Evolutionary conservation across 2,797 vertebrate genomes (phyloP), one percentile per base, ranked within the genome.

Genomic region (Lutjanus campechanus): DNA sequence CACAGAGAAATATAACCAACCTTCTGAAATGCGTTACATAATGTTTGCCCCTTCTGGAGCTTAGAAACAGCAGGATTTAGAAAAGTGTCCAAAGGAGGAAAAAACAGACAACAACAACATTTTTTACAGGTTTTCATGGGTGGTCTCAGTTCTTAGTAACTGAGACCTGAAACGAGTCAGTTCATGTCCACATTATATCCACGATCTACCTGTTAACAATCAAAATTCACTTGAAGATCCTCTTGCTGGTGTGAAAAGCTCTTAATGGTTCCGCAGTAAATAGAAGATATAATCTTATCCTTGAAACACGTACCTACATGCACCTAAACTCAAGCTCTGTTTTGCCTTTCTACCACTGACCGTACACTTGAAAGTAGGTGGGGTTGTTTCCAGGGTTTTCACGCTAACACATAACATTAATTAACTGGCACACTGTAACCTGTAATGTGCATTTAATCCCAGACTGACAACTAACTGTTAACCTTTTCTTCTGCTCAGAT

Each of bases 191-290:
- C 22, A 49, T 55, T 8, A 64, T 2, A 44, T 20, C 19, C 0
- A 40, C 3, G n/a, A 19, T n/a, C 3, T 12, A 50, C 47, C 63
- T 13, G 22, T 29, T 29, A 47, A 64, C 22, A 7, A 17, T 64
- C n/a, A 63, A 1, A 20, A 5, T 43, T 47, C 22, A 29, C 15
- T 47, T 25, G 10, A 63, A 46, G 13, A 64, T 46, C 61, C 44
- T 63, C 12, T 11, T 54, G 40, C 20, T 54, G 59, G 22, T 40
- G 50, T 73, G 15, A 64, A 73, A 55, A 74, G 25, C 9, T 49
- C 41, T 40, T 47, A 47, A 49, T 56, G 61, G 19, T 6, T 49
- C 25, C 44, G 19, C 53, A 20, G 22, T 47, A 29, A 54, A 54
- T 25, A 25, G 25, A 25, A 36, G 29, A 36, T 36, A 36, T 36